Evolutionary conservation across 2,797 vertebrate species (phyloP).

Genomic region (Pelochelys cantorii): DNA sequence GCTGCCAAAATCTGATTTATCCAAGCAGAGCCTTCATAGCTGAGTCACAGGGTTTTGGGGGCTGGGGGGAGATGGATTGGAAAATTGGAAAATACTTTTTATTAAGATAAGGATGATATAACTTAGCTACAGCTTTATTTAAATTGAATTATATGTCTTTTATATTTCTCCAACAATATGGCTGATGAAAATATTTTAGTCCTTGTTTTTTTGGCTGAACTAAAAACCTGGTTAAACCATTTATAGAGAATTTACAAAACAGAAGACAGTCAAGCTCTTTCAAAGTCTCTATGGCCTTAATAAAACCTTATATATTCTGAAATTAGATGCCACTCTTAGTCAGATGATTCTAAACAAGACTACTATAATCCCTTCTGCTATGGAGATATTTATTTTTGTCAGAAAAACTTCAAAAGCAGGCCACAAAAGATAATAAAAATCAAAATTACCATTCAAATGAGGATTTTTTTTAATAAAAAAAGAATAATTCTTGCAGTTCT

Average conservation of each 20-base stretch:
- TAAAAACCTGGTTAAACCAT: conserved; percentile 83
- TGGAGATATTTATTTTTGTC: conserved; percentile 87
- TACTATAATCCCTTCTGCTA: conserved; percentile 86
- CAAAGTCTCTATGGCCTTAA: conserved; percentile 79
- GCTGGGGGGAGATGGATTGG: neutral
- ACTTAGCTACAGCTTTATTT: conserved; percentile 75
- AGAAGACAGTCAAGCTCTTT: conserved; percentile 77
- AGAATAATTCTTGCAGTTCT: conserved; percentile 81
- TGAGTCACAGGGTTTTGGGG: conserved; percentile 21
- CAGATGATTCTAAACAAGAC: conserved; percentile 85
- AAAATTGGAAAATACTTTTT: conserved; percentile 73
- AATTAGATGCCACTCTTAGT: conserved; percentile 86
- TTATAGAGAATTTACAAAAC: conserved; percentile 83
- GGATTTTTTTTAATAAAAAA: conserved; percentile 78
- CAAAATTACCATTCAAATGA: conserved; percentile 88
- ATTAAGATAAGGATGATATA: conserved; percentile 75
- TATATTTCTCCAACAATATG: conserved; percentile 68
- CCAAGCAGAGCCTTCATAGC: conserved; percentile 70
- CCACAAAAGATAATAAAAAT: conserved; percentile 87
- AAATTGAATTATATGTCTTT: conserved; percentile 78
- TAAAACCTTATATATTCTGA: conserved; percentile 82
- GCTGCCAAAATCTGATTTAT: conserved; percentile 74
- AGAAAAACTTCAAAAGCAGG: conserved; percentile 87
- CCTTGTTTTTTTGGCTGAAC: conserved; percentile 74
- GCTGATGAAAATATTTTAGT: conserved; percentile 71